Conservation (phyloP, 2,888 invertebrate genomes). For the Plagodis dolabraria region DNA sequence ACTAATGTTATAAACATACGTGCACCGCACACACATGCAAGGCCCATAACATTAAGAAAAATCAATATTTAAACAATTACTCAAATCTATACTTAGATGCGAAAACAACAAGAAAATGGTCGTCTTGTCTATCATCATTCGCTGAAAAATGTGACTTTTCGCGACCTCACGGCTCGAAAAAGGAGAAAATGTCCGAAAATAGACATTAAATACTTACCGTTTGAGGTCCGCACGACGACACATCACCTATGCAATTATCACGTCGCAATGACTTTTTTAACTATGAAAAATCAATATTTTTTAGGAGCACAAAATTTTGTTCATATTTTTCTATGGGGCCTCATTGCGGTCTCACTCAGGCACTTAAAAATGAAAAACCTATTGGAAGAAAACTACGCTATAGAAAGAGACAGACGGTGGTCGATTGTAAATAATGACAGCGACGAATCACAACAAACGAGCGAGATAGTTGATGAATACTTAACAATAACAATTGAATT, state of each 20-base stretch:
- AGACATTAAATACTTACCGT: slow-evolving; percentile 64
- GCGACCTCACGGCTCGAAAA: slow-evolving; percentile 55
- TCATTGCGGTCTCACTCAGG: slow-evolving; percentile 67
- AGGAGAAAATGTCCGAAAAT: slow-evolving; percentile 67
- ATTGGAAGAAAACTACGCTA: slow-evolving; percentile 74
- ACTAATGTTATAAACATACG: slow-evolving; percentile 81
- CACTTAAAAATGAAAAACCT: slow-evolving; percentile 81
- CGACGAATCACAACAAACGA: slow-evolving; percentile 79
- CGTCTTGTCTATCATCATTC: slow-evolving; percentile 58
- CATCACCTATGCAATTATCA: slow-evolving; percentile 74
- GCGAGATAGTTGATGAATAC: slow-evolving; percentile 62
- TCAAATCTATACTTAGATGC: slow-evolving; percentile 43
- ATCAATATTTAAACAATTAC: slow-evolving; percentile 74
- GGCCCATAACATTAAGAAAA: slow-evolving; percentile 54
- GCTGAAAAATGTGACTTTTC: slow-evolving; percentile 78
- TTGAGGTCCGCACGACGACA: slow-evolving; percentile 53
- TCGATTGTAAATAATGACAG: slow-evolving; percentile 80
- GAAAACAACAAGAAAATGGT: slow-evolving; percentile 60
- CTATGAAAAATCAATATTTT: slow-evolving; percentile 84
- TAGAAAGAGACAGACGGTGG: slow-evolving; percentile 73
- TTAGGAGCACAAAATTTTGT: slow-evolving; percentile 77
- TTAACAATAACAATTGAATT: slow-evolving; percentile 58
- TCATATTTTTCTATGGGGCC: slow-evolving; percentile 79
- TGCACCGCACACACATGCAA: slow-evolving; percentile 62
- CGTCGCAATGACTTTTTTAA: slow-evolving; percentile 67